Evolutionary conservation across 2,113 vertebrate genomes (phyloP), one percentile per base, ranked within the genome.

Genomic region (Aspiorhynchus laticeps): DNA sequence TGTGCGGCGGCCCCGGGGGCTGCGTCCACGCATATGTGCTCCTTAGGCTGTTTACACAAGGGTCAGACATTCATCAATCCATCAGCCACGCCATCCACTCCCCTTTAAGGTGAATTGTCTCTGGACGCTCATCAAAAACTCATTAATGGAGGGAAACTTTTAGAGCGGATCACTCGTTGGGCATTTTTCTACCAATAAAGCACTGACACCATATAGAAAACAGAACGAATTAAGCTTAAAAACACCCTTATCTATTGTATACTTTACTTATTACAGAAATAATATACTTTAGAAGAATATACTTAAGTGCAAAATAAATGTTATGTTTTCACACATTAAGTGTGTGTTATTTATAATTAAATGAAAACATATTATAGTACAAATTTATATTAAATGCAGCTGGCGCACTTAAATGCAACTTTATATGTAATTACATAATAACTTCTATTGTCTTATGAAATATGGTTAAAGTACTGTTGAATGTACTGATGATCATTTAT

Each of bases 41-140:
- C 91, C 88, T 85, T 83, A 46, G 43, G 85, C 73, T 48, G 46
- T 85, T 86, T 93, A 94, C 90, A 90, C 88, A 88, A 87, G 41
- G 28, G 43, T 73, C 56, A 65, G 84, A 76, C 80, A 89, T 84
- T 75, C 84, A 85, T 88, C 85, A 78, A 81, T n/a, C 61, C 91
- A 91, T 94, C 84, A 67, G 41, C 61, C 41, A 67, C 46, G 3
- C 53, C 28, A 53, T 71, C 9, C 85, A 67, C 85, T 33, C 48
- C 67, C 65, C 76, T 71, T 65, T 38, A 9, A 51, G 63, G 80
- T 41, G 43, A 79, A 51, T 51, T 41, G 36, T 80, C 85, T 71
- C 48, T 56, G 48, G 31, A 86, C 77, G 26, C 85, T 71, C 63
- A 67, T 46, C 63, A 71, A 69, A 80, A 38, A 51, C 19, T 71